A percentile compares a stretch with the other conserved stretches of the same genome.
Evolutionary conservation across 2,888 invertebrate species (phyloP).

Genomic region (Drosophila colorata): DNA sequence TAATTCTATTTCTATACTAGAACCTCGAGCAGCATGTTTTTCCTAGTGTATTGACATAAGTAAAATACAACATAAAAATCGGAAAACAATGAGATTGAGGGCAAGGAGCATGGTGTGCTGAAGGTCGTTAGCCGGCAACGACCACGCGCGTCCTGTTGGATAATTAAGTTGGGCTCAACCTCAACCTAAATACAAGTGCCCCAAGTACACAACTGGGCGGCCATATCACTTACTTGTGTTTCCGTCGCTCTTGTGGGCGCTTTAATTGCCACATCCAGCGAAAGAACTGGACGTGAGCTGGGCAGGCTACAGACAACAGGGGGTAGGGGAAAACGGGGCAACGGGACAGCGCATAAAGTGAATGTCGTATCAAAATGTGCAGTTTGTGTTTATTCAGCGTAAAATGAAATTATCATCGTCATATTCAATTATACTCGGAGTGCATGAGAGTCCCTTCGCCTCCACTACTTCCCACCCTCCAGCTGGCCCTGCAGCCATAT

Average conservation of each 20-base stretch:
- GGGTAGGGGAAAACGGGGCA: neutral
- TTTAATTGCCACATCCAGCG: constrained; percentile 59
- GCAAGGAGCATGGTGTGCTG: constrained; percentile 5
- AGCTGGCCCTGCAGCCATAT: too few species aligned
- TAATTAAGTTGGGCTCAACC: constrained; percentile 60
- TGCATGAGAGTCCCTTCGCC: constrained; percentile 42
- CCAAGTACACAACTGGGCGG: constrained; percentile 23
- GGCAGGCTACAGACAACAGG: neutral
- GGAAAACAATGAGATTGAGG: constrained; percentile 18
- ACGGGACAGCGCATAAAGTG: constrained; percentile 2
- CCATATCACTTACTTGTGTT: constrained; percentile 46
- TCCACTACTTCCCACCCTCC: too few species aligned
- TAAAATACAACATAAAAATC: constrained; percentile 7
- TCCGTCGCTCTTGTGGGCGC: constrained; percentile 52
- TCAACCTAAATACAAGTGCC: constrained; percentile 27
- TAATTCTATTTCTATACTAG: too few species aligned
- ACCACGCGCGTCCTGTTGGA: constrained; percentile 54
- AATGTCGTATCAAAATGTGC: constrained; percentile 64
- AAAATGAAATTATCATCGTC: constrained; percentile 78
- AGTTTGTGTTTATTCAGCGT: constrained; percentile 76
- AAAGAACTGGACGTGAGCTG: constrained; percentile 17
- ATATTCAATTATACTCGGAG: constrained; percentile 74
- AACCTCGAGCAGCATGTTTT: neutral
- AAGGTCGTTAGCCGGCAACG: constrained; percentile 55
- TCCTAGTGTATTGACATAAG: neutral